A percentile compares a stretch with the other conserved stretches of the same genome.
phyloP scores from a whole-genome alignment of 1,140 invertebrate genomes.

The Rhyacophila brunnea region DNA sequence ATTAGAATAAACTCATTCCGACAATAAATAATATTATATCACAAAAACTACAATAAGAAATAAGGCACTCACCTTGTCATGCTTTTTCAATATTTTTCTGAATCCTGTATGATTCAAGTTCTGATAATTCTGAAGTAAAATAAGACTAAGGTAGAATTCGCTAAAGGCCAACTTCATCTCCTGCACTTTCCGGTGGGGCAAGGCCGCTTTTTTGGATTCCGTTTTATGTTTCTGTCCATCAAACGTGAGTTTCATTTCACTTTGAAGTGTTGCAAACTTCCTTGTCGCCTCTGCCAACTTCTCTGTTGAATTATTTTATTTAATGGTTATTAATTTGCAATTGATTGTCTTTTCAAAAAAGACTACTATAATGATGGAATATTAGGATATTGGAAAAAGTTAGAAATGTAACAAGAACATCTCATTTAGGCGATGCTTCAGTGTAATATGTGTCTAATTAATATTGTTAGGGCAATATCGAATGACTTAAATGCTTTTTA shows the following conservation, averaged over 20 bases:
- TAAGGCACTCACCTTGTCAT: slow-evolving; percentile 83
- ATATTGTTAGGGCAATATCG: too few species aligned
- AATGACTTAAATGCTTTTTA: too few species aligned
- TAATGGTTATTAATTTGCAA: too few species aligned
- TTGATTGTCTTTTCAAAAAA: too few species aligned
- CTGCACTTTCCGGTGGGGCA: slow-evolving; percentile 79
- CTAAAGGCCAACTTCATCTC: slow-evolving; percentile 98
- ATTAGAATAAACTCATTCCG: too few species aligned
- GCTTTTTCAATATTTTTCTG: slow-evolving; percentile 99
- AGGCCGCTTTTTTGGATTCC: slow-evolving; percentile 52
- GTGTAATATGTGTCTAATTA: too few species aligned
- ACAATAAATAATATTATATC: too few species aligned
- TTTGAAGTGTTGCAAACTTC: slow-evolving; percentile 88
- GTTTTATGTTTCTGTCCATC: slow-evolving; percentile 64
- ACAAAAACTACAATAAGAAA: too few species aligned
- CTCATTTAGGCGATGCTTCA: too few species aligned
- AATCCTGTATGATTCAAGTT: slow-evolving; percentile 99
- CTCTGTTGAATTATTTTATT: slow-evolving; percentile 71
- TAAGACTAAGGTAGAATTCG: slow-evolving; percentile 97
- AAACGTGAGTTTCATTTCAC: slow-evolving; percentile 78
- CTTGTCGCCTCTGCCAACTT: slow-evolving; percentile 95
- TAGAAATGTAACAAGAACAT: too few species aligned
- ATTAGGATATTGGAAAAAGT: too few species aligned
- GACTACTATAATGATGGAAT: too few species aligned
- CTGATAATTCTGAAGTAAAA: slow-evolving; percentile 87